phyloP scores from a whole-genome alignment of 1,140 invertebrate genomes.

The Conopomorpha cramerella region DNA sequence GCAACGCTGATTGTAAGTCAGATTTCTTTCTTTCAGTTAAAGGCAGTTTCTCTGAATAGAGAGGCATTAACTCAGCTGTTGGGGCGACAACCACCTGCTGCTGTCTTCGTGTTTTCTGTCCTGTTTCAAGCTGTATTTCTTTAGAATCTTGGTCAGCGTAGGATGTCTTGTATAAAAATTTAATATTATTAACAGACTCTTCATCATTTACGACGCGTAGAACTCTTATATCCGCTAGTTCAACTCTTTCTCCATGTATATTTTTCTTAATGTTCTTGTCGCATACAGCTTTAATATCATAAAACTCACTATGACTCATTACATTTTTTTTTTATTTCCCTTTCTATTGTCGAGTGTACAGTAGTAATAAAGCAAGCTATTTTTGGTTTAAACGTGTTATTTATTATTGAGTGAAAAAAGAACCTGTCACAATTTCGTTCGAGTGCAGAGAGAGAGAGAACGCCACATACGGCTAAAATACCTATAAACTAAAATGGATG shows the following conservation, averaged over 20 bases:
- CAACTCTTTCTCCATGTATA: no score
- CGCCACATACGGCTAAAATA: no score
- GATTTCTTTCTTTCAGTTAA: neutral
- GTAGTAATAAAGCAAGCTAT: no score
- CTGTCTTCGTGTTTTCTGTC: neutral
- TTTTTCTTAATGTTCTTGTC: neutral
- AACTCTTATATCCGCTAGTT: neutral
- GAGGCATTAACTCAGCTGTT: neutral
- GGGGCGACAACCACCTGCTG: no score
- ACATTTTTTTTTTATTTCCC: conserved; percentile 8
- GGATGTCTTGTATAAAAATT: neutral
- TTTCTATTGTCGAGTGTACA: conserved; percentile 22
- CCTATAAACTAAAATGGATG: no score
- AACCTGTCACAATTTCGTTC: no score
- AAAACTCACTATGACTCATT: neutral
- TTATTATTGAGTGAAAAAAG: no score
- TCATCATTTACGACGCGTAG: no score
- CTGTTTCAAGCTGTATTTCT: neutral
- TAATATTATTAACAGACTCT: neutral
- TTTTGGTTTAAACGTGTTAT: no score
- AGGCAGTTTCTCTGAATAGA: neutral
- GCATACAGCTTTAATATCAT: neutral
- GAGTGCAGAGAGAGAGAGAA: no score
- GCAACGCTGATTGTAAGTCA: neutral
- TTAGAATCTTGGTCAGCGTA: neutral